Percentiles rank a stretch among this genome's conserved stretches.
These are phyloP conservation scores for Scaptomyza cyrtandrae DNA, from an alignment of 2,888 invertebrate genomes.

Conservation along the genomic window DNA sequence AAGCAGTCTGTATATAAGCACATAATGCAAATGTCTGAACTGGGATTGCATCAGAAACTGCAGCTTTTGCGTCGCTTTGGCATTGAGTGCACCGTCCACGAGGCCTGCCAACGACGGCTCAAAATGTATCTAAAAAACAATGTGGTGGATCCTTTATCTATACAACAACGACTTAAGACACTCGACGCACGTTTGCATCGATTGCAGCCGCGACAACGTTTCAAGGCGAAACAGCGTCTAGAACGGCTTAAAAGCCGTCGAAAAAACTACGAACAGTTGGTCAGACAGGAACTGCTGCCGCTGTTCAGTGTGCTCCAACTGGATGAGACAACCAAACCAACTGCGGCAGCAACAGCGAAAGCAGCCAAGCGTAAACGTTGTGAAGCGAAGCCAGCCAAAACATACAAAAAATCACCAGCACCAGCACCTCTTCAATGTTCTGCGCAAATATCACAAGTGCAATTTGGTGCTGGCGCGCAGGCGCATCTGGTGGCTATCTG, in stretches of 20 bases:
- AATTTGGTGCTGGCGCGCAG: constrained; percentile 83
- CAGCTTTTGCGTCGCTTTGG: constrained; percentile 79
- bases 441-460: constrained; percentile 79
- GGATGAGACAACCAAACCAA: constrained; percentile 47
- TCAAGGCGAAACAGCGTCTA: constrained; percentile 82
- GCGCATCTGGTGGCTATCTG: constrained; percentile 81
- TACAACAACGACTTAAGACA: constrained; percentile 26
- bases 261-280: constrained; percentile 51
- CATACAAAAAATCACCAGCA: constrained; percentile 7
- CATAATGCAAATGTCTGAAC: constrained; percentile 78
- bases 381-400: not conserved
- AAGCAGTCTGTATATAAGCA: constrained; percentile 58
- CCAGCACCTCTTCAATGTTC: constrained; percentile 56
- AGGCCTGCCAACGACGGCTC: constrained; percentile 60
- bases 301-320: constrained; percentile 74
- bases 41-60: constrained; percentile 83
- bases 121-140: constrained; percentile 62
- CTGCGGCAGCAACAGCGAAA: not conserved
- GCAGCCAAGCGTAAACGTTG: constrained; percentile 16
- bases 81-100: constrained; percentile 71
- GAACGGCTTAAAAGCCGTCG: constrained; percentile 56
- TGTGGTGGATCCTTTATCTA: constrained; percentile 18
- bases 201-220: constrained; percentile 72
- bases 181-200: constrained; percentile 61
- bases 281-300: constrained; percentile 69